Conservation (phyloP, 2,797 vertebrate genomes). For the Pristis pectinata region DNA sequence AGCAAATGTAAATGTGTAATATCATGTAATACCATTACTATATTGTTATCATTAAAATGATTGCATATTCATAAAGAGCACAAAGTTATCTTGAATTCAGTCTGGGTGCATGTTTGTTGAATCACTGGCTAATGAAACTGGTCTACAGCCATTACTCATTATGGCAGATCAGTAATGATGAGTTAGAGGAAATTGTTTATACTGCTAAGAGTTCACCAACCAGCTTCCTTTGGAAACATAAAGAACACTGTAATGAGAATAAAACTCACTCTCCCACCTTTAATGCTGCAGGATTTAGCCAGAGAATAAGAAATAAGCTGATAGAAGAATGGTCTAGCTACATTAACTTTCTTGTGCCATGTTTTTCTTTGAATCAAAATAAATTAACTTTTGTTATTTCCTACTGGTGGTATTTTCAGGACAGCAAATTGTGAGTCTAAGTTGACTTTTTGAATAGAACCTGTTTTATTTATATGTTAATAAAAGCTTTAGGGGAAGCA, state of each 20-base stretch:
- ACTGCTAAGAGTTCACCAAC: not conserved
- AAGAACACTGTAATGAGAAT: not conserved
- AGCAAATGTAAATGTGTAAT: conserved; percentile 24
- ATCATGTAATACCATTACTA: not conserved
- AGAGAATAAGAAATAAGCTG: not conserved
- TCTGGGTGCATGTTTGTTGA: conserved; percentile 2
- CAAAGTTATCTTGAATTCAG: conserved; percentile 25
- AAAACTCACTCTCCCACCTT: not conserved
- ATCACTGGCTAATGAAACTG: conserved; percentile 23
- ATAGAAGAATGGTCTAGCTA: not conserved
- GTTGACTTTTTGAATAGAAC: not conserved
- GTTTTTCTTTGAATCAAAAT: not conserved
- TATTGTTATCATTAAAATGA: conserved; percentile 7
- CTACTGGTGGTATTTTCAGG: not conserved
- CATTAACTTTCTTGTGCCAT: not conserved
- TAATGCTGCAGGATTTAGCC: not conserved
- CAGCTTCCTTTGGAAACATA: not conserved
- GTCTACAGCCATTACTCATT: conserved; percentile 22
- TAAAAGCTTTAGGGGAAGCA: conserved; percentile 5
- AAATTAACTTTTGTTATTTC: conserved; percentile 3
- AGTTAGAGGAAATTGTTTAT: conserved; percentile 20
- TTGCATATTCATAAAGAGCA: conserved; percentile 30
- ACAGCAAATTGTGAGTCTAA: not conserved
- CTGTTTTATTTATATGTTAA: conserved; percentile 25
- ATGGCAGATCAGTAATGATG: conserved; percentile 28